Base-by-base conservation (phyloP, 2,888 invertebrate species). In the Athripsodes cinereus region DNA sequence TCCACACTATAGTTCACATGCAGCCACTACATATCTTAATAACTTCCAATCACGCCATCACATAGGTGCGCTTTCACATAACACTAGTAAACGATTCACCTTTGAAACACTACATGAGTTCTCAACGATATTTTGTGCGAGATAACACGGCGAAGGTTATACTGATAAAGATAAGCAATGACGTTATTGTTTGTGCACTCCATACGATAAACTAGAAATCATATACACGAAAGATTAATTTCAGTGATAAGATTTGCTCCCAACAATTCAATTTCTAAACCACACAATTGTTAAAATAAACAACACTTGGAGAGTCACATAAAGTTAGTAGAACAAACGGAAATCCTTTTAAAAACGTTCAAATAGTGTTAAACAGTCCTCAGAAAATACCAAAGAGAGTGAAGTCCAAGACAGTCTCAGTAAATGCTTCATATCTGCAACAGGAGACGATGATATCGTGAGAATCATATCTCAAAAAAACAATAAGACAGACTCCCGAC, bases 91-190 rank as follows among this genome's bases (percentile, higher is more conserved):
- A 26, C 26, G 40, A 40, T 13, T 40, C 40, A 40, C 40, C 40
- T 40, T 16, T 40, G 13, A 5, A 3, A 40, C 13, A 8, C n/a
- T n/a, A 26, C 26, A 26, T 10, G 3, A 26, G 3, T 10, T 6
- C 26, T 26, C 26, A 6, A 26, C 26, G 26, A 26, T 26, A 26
- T 26, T 26, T 26, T 10, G 26, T 26, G 10, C 26, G 26, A 40
- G 40, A 40, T 40, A 40, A 40, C 40, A 16, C 40, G 19, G 50
- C 55, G 49, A 55, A 55, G 49, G 55, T 50, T 50, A 44, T 19
- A 10, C 16, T 49, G 55, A 55, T 55, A 55, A 55, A 31, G 18
- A 20, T 16, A 21, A 21, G 13, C 2, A 35, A 40, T 55, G 55
- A 55, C 55, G 55, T 22, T 20, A 55, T 22, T 50, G 35, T 50